phyloP scores from a whole-genome alignment of 2,113 vertebrate genomes.

The Anoura caudifer region DNA sequence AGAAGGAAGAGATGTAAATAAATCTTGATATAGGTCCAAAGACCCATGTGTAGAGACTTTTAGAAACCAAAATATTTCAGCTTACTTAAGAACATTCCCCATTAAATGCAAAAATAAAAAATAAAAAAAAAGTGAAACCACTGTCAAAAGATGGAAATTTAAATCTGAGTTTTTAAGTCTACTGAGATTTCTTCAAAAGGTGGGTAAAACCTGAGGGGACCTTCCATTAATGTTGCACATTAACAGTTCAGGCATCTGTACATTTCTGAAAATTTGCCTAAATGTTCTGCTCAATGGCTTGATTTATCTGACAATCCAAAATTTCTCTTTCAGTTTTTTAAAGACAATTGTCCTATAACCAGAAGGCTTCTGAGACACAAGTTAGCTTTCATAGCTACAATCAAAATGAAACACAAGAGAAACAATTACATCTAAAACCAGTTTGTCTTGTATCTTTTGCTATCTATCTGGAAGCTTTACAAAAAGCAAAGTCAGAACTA shows the following conservation, averaged over 20 bases:
- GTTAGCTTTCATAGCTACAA: not conserved
- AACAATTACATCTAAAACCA: not conserved
- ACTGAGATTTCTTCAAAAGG: not conserved
- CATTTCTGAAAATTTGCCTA: not conserved
- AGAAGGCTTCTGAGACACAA: not conserved
- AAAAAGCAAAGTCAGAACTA: not conserved
- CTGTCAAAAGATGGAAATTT: not conserved
- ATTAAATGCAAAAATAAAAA: not conserved
- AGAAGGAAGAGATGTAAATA: slow-evolving; percentile 31
- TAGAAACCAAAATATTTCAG: slow-evolving; percentile 39
- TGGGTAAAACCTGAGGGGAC: not conserved
- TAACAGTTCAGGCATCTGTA: not conserved
- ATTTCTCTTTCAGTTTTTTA: not conserved
- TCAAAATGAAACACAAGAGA: not conserved
- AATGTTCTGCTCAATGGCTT: not conserved
- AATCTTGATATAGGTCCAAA: slow-evolving; percentile 52
- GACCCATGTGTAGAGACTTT: not conserved
- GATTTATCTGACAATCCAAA: not conserved
- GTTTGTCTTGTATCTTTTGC: not conserved
- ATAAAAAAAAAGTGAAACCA: not conserved
- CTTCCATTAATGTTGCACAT: not conserved
- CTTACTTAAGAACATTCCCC: slow-evolving; percentile 37
- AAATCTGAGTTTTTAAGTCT: not conserved
- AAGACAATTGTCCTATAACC: not conserved
- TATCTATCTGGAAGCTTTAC: not conserved